Base-by-base conservation (phyloP, 37 sponge, comb jelly and placozoan species). In the Spongia lamella region DNA sequence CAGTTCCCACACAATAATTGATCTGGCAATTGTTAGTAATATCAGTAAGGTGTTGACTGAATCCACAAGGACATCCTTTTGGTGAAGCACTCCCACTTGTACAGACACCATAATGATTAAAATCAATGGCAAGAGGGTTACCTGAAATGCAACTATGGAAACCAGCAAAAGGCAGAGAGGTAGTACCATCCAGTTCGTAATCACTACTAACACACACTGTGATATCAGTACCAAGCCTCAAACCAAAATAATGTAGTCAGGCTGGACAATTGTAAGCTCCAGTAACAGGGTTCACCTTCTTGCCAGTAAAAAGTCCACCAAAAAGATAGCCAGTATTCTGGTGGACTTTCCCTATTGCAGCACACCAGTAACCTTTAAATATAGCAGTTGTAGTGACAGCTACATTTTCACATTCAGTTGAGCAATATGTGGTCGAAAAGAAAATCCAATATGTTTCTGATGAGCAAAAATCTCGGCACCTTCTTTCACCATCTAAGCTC, bases 141-240 rank as follows among this genome's bases (percentile, higher is more conserved):
- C 85, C 85, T 30, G 22, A 4, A 3, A 7, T 54, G 31, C 85
- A 85, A 67, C 85, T 85, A 67, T 61, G 57, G 36, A 85, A 85
- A 29, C 85, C 85, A 20, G 54, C 85, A 78, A 85, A 85, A 1
- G 79, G 85, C 0, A 85, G 38, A 21, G 85, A 85, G 43, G 20
- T 58, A 17, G 58, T 38, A n/a, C 24, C 19, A 31, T 73, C 79
- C 36, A 78, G 61, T 32, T 85, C 79, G 43, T 66, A 51, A 33
- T 85, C 79, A 7, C 25, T 67, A 37, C 64, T 76, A 19, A 77
- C 66, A 56, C 85, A 85, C 1, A 85, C 72, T 0, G 64, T 36
- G 5, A 54, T 67, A 33, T 78, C 51, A 0, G 38, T 19, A 0
- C 70, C 77, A 27, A 85, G 36, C 7, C 29, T 30, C 37, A 85